A percentile compares a stretch with the other conserved stretches of the same genome.
Evolutionary conservation across 2,797 vertebrate species (phyloP).

Genomic region (Squalus acanthias): DNA sequence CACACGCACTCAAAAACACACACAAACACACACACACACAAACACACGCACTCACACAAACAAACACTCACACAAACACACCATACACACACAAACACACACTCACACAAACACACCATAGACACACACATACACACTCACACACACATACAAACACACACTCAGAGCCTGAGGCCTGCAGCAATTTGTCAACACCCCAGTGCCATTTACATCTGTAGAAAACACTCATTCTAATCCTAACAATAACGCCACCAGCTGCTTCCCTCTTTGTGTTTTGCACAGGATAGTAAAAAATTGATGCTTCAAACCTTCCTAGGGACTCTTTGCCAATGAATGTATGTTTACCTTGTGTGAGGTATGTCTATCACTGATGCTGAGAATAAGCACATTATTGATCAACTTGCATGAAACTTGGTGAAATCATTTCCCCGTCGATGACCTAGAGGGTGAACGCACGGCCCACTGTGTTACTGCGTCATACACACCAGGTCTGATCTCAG

Average conservation of each 20-base stretch:
- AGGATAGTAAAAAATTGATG: not conserved
- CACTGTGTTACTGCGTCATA: not conserved
- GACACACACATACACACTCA: too few species aligned
- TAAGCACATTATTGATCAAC: not conserved
- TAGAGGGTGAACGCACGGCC: not conserved
- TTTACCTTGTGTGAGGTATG: not conserved
- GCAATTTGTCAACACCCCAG: not conserved
- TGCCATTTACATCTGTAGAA: not conserved
- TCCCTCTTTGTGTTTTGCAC: not conserved
- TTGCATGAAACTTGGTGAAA: not conserved
- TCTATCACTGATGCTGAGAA: not conserved
- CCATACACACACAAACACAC: not conserved
- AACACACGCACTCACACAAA: not conserved
- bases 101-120: not conserved
- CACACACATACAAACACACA: not conserved
- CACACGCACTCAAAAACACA: not conserved
- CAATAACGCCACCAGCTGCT: not conserved
- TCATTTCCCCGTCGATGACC: not conserved
- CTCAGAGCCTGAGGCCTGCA: not conserved
- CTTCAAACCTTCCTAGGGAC: not conserved
- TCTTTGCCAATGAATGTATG: not conserved
- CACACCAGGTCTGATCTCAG: not conserved
- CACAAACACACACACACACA: not conserved
- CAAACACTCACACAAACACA: not conserved
- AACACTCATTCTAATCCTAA: not conserved